Evolutionary conservation across 2,113 vertebrate species (phyloP).

Genomic region (Mormyrus lacerda): DNA sequence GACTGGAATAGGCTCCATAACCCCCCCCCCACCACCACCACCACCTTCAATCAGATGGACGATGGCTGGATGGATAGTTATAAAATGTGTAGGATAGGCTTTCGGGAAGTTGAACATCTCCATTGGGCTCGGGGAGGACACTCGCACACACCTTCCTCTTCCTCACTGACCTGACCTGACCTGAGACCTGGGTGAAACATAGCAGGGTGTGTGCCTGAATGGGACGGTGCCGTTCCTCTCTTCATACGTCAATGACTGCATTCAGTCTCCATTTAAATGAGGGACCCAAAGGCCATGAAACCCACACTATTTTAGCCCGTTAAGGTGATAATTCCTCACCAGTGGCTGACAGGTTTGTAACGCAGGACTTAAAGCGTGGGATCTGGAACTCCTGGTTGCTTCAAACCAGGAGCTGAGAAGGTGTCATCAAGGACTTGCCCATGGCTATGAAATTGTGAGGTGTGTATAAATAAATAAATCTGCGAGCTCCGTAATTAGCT

Average conservation of each 20-base stretch:
- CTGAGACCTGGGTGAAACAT: not conserved
- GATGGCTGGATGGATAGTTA: not conserved
- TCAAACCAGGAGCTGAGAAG: not conserved
- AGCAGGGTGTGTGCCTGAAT: not conserved
- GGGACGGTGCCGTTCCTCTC: not conserved
- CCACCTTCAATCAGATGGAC: not conserved
- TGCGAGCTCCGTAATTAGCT: not conserved
- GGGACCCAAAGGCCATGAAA: not conserved
- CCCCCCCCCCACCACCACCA: not conserved
- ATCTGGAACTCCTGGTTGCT: not conserved
- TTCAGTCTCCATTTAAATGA: not conserved
- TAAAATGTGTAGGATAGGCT: not conserved
- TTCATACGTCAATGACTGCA: not conserved
- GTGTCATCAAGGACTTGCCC: not conserved
- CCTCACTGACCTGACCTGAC: not conserved
- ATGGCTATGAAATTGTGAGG: not conserved
- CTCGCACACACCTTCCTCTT: not conserved
- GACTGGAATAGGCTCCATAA: not conserved
- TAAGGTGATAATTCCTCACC: not conserved
- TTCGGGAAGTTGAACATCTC: not conserved
- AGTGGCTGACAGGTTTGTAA: conserved; percentile 4
- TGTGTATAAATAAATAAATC: not conserved
- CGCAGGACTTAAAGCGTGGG: not conserved
- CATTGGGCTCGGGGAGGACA: not conserved
- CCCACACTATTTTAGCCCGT: not conserved